A percentile compares a stretch with the other conserved stretches of the same genome.
Evolutionary conservation across 2,888 invertebrate species (phyloP).

Genomic region (Leptura quadrifasciata): DNA sequence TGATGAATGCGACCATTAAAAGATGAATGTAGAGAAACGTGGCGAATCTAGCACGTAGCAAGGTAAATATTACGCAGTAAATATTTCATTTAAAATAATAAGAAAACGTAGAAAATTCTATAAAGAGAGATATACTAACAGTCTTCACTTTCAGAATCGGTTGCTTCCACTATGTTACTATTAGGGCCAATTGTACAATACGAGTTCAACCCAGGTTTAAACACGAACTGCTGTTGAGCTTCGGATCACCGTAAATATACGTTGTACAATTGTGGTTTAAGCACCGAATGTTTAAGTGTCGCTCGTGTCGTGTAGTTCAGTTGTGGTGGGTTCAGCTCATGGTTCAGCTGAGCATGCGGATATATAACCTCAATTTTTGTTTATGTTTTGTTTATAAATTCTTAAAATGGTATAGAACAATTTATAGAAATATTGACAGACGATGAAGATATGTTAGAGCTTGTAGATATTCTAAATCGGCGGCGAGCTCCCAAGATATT

Average conservation of each 20-base stretch:
- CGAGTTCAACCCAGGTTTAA: neutral
- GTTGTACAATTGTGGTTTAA: neutral
- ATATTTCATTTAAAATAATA: too few relatives aligned
- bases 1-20: too few relatives aligned
- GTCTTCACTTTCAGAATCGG: too few relatives aligned
- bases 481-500: slow-evolving; percentile 16
- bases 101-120: too few relatives aligned
- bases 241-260: neutral
- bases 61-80: too few relatives aligned
- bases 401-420: neutral
- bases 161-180: too few relatives aligned
- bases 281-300: neutral
- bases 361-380: neutral
- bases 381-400: neutral
- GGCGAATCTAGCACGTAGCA: too few relatives aligned
- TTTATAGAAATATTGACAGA: neutral
- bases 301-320: neutral
- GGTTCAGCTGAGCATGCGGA: neutral
- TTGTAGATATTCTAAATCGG: slow-evolving; percentile 5
- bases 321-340: neutral
- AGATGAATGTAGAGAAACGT: too few relatives aligned
- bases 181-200: slow-evolving; percentile 28
- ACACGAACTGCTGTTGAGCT: too few relatives aligned
- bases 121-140: too few relatives aligned
- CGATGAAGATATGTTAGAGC: neutral